Base-by-base conservation (phyloP, 1,140 invertebrate species). In the Plutomurus gul region DNA sequence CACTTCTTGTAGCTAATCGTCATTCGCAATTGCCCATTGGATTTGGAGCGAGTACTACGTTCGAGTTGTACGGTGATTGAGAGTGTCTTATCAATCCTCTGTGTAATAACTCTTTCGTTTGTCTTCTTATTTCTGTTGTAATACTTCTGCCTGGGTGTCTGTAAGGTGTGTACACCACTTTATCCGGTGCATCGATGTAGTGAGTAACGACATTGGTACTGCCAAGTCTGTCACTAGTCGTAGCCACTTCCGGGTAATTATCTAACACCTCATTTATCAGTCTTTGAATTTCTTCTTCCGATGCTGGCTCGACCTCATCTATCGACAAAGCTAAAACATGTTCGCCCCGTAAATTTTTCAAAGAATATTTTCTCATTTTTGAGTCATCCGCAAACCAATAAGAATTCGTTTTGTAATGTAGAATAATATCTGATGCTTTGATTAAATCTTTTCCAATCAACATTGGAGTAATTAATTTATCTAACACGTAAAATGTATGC, bases 101-200 rank as follows among this genome's bases (percentile, higher is more conserved):
- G 2, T 51, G 22, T n/a, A 79, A 51, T 27, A 83, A 36, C 3
- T 83, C 60, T 25, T 81, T n/a, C 3, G 78, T 46, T 56, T 76
- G 73, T 18, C 33, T 47, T 2, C 18, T n/a, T 18, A 81, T 79
- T 39, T 72, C 60, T 22, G 30, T 18, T 30, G 37, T n/a, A 2
- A 78, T 56, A 25, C 30, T 56, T 37, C 76, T 79, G 1, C 79
- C 47, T 11, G 70, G 27, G 5, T 13, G 33, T 0, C 13, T 18
- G 36, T 77, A 73, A 4, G n/a, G 18, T 0, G 6, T 18, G 8
- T 30, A 25, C 10, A 75, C 47, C 25, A 33, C 49, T 4, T 39
- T 4, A 25, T 47, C 51, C 0, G 74, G 22, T 8, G 43, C 6
- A 16, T 79, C 77, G 46, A 83, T 81, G 16, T 46, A 20, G 43